Evolutionary conservation across 2,113 vertebrate genomes (phyloP), one percentile per base, ranked within the genome.

Genomic region (Octodon degus): DNA sequence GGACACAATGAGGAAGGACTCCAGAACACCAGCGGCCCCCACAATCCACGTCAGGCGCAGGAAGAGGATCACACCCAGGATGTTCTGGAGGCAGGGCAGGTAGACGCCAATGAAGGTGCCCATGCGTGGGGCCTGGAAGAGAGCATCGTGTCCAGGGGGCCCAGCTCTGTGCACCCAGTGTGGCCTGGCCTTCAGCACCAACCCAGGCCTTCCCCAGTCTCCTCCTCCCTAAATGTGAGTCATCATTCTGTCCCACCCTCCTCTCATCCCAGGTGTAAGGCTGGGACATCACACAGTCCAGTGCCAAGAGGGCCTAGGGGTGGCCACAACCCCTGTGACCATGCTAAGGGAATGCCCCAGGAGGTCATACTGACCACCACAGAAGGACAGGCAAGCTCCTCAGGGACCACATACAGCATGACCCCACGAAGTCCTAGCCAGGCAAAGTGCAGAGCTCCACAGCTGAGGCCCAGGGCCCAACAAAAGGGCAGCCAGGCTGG

Each of bases 21-120:
- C 99, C 9, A 99, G 97, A 90, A 99, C 99, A 74, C 99, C 99
- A 1, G 99, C 99, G 0, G 99, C 99, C 53, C 99, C 99, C 30
- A 99, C 99, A 30, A 99, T 99, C 99, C 99, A 99, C 0, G 99
- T 99, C 67, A 99, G 99, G 43, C 99, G 99, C 72, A 99, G 98
- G 95, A 99, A 99, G 91, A 99, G 99, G 97, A 99, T 99, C 82
- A 99, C 99, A 6, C 99, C 99, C 83, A 99, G 98, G 89, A 99
- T 99, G 94, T 99, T 99, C 97, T 99, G 99, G 92, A 99, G 98
- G 95, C 99, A 99, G 20, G 99, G 99, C 92, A 99, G 98, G 98
- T 99, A 99, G 65, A 99, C 99, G 0, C 99, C 99, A 81, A 99
- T 99, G 97, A 99, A 99, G 70, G 99, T 99, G 91, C 99, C 99